Evolutionary conservation across 2,113 vertebrate genomes (phyloP), one percentile per base, ranked within the genome.

Genomic region (Bothrops jararaca): DNA sequence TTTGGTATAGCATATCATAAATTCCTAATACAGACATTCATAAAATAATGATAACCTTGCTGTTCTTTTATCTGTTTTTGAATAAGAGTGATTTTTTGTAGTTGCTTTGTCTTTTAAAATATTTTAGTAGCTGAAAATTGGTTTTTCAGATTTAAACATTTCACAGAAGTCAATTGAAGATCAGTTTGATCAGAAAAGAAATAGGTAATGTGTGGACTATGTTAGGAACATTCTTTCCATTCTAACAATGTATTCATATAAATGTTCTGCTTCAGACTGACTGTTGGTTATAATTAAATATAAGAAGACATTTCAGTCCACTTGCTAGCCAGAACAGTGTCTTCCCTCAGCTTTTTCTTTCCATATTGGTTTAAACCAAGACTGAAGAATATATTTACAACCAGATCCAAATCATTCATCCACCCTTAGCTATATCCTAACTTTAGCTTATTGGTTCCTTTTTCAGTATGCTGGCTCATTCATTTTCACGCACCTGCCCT

Each of bases 21-120:
- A 53, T 88, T 29, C n/a, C 6, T 18, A 54, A 24, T 86, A 53
- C 24, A 45, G 45, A 24, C 95, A 53, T 93, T 56, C 58, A 92
- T 60, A 95, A 93, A 45, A 53, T 93, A 90, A 95, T 96, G 93
- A 96, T 54, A 93, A 50, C 29, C 91, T 91, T 93, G 96, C 95
- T 94, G 18, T 85, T 86, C 53, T 95, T 96, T 95, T 93, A 91
- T 93, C 91, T 88, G 29, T 86, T 93, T 95, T 93, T 86, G 91
- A 92, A 18, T 90, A 2, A 85, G 45, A 95, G 97, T 96, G 74
- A 92, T 0, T 52, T 97, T 69, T 96, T 95, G 15, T 93, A 3
- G 15, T 74, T 91, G 34, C 20, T 90, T 42, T 56, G 52, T 93
- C 39, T 94, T 96, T 93, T 88, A 20, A 12, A 89, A 90, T 42